Conservation (phyloP, 2,888 invertebrate genomes). For the Oeneis ivallda region DNA sequence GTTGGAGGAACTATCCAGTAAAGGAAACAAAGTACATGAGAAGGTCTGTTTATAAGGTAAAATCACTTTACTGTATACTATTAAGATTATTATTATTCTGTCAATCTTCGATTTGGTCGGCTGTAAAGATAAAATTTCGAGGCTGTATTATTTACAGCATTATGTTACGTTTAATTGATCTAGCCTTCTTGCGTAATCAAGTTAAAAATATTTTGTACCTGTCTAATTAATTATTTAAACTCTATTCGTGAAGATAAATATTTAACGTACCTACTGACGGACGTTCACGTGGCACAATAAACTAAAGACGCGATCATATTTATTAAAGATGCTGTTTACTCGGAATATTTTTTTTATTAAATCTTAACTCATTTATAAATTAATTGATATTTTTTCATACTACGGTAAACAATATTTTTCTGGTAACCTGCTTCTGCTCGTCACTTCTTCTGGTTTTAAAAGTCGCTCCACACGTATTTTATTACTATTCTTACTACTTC, state of each 20-base stretch:
- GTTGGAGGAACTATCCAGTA: neutral
- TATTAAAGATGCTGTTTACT: no score
- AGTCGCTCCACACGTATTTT: no score
- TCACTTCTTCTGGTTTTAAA: no score
- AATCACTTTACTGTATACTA: neutral
- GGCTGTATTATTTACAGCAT: neutral
- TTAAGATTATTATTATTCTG: no score
- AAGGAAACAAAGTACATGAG: constrained; percentile 11
- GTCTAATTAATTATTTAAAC: constrained; percentile 5
- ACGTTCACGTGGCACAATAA: neutral
- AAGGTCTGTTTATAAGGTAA: constrained; percentile 29
- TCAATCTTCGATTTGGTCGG: constrained; percentile 5
- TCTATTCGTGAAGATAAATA: neutral
- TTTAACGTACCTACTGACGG: neutral
- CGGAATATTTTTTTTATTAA: no score
- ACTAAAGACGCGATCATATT: constrained; percentile 3
- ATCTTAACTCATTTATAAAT: no score
- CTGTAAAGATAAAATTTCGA: neutral
- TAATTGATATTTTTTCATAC: no score
- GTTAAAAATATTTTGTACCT: constrained; percentile 2
- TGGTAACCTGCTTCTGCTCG: no score
- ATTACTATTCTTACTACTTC: no score
- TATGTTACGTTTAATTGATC: constrained; percentile 5
- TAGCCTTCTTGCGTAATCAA: constrained; percentile 1
- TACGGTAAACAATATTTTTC: no score